A percentile compares a stretch with the other conserved stretches of the same genome.
These are phyloP conservation scores for Neodiprion lecontei DNA, from an alignment of 1,140 invertebrate species.

Conservation along the genomic window DNA sequence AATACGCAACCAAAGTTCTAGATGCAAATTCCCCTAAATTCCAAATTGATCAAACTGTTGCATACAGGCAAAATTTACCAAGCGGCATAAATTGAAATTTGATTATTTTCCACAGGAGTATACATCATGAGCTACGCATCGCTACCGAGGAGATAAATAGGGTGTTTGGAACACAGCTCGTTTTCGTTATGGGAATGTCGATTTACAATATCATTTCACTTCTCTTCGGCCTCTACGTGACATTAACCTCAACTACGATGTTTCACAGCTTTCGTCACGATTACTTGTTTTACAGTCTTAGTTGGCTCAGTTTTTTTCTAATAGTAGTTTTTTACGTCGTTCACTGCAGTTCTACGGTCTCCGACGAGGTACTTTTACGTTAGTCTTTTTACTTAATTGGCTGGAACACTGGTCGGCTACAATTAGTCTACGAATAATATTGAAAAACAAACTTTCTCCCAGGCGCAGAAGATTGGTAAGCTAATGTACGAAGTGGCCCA, in stretches of 20 bases:
- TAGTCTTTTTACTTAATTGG: neutral
- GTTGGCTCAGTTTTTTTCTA: neutral
- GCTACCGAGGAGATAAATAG: neutral
- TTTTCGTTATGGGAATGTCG: neutral
- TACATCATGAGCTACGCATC: neutral
- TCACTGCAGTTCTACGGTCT: neutral
- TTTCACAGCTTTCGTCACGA: conserved; percentile 3
- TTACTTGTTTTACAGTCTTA: neutral
- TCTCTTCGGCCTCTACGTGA: neutral
- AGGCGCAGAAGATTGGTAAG: conserved; percentile 18
- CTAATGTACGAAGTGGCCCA: conserved; percentile 12
- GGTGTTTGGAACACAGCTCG: neutral
- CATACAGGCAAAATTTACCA: too few species aligned
- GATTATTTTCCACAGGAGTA: too few species aligned
- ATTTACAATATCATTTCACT: neutral
- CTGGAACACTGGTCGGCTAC: neutral
- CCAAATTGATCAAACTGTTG: too few species aligned
- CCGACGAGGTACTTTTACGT: neutral
- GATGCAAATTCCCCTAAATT: too few species aligned
- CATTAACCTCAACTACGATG: neutral
- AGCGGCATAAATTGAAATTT: too few species aligned
- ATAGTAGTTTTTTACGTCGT: neutral
- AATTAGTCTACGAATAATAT: neutral
- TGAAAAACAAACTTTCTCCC: neutral
- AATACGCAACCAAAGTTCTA: too few species aligned